Base-by-base conservation (phyloP, 2,888 invertebrate genomes). In the Brachylomia viminalis region DNA sequence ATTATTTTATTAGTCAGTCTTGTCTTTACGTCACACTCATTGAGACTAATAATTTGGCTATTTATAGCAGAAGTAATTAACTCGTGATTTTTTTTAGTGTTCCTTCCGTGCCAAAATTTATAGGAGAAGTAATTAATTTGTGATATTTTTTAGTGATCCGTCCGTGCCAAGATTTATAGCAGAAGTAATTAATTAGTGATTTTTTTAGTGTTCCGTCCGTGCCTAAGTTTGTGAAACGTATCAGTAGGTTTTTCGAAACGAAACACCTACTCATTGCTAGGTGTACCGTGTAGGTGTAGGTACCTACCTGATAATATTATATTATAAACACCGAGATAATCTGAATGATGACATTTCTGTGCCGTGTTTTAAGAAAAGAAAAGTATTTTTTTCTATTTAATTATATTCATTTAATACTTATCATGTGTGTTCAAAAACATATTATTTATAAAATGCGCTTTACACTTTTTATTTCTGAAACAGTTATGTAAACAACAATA, bases 1-100 rank as follows among this genome's bases (percentile, higher is more conserved):
- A 33, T 70, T 76, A 42, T 52, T 74, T 74, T 75, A 61, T 75
- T 61, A 7, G 23, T 61, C 30, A 30, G 27, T 45, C 20, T 58
- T 58, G 68, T 38, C 13, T 47, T 23, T 42, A 15, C 7, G 38
- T 61, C 7, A 47, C 23, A 27, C n/a, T 78, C 15, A 47, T 33
- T 27, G 6, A 68, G 11, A 47, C 20, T 30, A 6, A 30, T 30
- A 20, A 54, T 61, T 72, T 61, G 45, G n/a, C 2, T 47, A 71
- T 70, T 71, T 54, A 33, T 52, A 38, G 20, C 49, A 47, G 15
- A 42, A 45, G 20, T 38, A 20, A 47, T 30, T 56, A 77, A 65
- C 56, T 23, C 17, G 4, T 2, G 8, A 54, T 23, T 0, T 17
- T n/a, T 27, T 71, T 49, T 49, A 6, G 20, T 23, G 20, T 11